Evolutionary conservation across 2,797 vertebrate genomes (phyloP).

Genomic region (Chrysolophus pictus): DNA sequence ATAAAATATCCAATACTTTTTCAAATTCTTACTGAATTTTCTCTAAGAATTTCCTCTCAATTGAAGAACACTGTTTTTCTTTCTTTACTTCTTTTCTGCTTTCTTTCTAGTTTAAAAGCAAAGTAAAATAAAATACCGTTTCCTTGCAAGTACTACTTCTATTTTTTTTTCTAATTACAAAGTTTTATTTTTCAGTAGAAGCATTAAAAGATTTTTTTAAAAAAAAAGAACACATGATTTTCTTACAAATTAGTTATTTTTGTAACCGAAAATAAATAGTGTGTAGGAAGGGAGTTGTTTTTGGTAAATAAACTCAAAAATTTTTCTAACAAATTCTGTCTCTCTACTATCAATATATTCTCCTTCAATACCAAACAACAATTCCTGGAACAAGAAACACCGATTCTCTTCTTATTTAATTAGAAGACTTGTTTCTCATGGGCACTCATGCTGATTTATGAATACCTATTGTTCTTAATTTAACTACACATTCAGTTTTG

Average conservation of each 20-base stretch:
- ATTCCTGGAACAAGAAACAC: constrained; percentile 71
- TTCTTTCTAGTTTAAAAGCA: neutral
- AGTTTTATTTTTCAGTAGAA: neutral
- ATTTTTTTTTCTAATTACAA: neutral
- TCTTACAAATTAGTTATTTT: neutral
- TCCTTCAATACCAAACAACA: constrained; percentile 64
- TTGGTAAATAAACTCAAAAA: constrained; percentile 21
- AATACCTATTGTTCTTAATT: constrained; percentile 77
- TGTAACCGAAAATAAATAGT: neutral
- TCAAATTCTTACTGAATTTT: neutral
- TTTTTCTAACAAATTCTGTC: neutral
- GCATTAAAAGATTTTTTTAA: neutral
- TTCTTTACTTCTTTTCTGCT: neutral
- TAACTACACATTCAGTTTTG: constrained; percentile 69
- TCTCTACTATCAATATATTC: constrained; percentile 15
- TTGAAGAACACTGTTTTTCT: neutral
- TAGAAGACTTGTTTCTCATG: constrained; percentile 72
- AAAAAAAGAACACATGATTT: neutral
- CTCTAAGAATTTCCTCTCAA: neutral
- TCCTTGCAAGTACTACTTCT: neutral
- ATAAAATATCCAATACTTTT: neutral
- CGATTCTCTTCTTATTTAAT: constrained; percentile 74
- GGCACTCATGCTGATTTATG: constrained; percentile 68
- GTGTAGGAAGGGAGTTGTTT: neutral
- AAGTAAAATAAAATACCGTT: neutral